A percentile compares a stretch with the other conserved stretches of the same genome.
These are phyloP conservation scores for Drosophila melanosoma DNA, from an alignment of 2,888 invertebrate genomes.

Conservation along the genomic window DNA sequence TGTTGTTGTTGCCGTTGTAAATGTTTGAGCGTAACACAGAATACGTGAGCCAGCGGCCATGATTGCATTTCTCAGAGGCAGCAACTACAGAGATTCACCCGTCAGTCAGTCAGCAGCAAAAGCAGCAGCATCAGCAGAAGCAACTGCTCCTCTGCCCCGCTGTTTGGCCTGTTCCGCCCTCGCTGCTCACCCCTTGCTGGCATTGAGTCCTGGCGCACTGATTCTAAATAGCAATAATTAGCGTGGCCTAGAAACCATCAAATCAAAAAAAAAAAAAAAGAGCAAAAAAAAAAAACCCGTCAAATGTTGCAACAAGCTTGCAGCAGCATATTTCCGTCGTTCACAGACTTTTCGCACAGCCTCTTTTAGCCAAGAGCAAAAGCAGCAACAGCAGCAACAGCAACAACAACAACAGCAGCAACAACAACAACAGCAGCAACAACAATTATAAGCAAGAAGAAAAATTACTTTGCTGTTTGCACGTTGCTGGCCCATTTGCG, in stretches of 20 bases:
- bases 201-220: constrained; percentile 63
- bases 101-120: constrained; percentile 17
- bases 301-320: constrained; percentile 57
- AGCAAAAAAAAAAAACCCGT: constrained; percentile 33
- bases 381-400: constrained; percentile 3
- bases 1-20: constrained; percentile 74
- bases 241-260: constrained; percentile 80
- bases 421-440: background rate
- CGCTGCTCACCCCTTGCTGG: background rate
- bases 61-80: constrained; percentile 73
- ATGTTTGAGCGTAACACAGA: constrained; percentile 84
- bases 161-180: background rate
- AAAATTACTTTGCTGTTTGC: constrained; percentile 81
- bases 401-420: background rate
- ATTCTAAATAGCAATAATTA: constrained; percentile 82
- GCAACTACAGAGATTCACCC: constrained; percentile 31
- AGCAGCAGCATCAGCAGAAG: background rate
- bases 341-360: constrained; percentile 54
- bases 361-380: constrained; percentile 22
- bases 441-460: constrained; percentile 76
- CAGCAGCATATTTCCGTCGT: constrained; percentile 45
- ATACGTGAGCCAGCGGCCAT: constrained; percentile 84
- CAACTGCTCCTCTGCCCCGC: constrained; percentile 2
- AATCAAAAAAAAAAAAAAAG: constrained; percentile 41
- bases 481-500: constrained; percentile 76